Conservation (phyloP, 2,113 vertebrate genomes). For the Lycocorax pyrrhopterus region DNA sequence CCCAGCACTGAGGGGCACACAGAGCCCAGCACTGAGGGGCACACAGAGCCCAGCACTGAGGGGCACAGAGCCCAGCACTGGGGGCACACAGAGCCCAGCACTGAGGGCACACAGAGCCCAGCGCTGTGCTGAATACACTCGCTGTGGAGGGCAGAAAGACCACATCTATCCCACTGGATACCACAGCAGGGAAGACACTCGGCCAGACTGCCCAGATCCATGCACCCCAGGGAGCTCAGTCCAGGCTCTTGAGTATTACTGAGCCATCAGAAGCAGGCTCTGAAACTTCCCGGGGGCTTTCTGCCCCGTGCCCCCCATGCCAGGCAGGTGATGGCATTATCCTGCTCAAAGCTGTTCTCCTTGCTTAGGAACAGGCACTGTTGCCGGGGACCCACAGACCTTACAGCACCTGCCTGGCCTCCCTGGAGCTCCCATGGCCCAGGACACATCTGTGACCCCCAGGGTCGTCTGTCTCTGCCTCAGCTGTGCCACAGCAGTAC, state of each 20-base stretch:
- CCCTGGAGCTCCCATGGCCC: accelerated
- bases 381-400: background rate
- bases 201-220: background rate
- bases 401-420: background rate
- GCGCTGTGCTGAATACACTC: accelerated
- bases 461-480: accelerated
- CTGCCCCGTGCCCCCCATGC: background rate
- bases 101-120: background rate
- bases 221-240: background rate
- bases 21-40: too few species aligned
- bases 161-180: accelerated
- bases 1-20: too few species aligned
- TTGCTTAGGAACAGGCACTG: background rate
- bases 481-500: background rate
- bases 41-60: too few species aligned
- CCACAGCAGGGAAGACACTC: accelerated
- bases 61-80: too few species aligned
- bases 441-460: background rate
- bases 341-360: background rate
- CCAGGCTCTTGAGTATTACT: background rate
- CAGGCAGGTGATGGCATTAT: background rate
- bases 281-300: background rate
- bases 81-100: too few species aligned
- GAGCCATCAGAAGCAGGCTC: background rate
- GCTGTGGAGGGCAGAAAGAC: accelerated